Base-by-base conservation (phyloP, 2,113 vertebrate genomes). In the Tympanuchus pallidicinctus region DNA sequence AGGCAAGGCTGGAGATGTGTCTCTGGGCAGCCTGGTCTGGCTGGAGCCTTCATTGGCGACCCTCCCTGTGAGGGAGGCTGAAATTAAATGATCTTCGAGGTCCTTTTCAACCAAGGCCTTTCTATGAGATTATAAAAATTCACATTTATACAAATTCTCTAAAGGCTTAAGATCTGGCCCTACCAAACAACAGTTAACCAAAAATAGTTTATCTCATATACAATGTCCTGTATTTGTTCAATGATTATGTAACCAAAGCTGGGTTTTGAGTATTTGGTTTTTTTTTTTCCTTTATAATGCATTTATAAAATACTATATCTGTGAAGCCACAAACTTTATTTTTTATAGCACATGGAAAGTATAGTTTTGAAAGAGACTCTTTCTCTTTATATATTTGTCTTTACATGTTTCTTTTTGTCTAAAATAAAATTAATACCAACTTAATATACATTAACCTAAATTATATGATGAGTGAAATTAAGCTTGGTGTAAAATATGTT, bases 181-280 rank as follows among this genome's bases (percentile, higher is more conserved):
- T 56, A 43, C 69, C 11, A 82, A 87, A 77, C 9, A n/a, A 59
- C 50, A 60, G n/a, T 21, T 48, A 56, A 54, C 14, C 25, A 63
- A 63, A 87, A 65, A 45, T 7, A 40, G 15, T 38, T 64, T 71
- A 20, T 38, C 21, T 38, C 25, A 16, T 43, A 64, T 64, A 28
- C 2, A 2, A 6, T 50, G 32, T 20, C 4, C 6, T 43, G 7
- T 71, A 13, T 13, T 70, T 10, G 48, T 50, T 70, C 42, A 50
- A 21, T 59, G 22, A 70, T 17, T 12, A 40, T 21, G 8, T 71
- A 48, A 25, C n/a, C 14, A 25, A 38, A 30, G 6, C 16, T 4
- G 0, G 48, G 22, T 0, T 56, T 59, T 45, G 9, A 45, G 52
- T 34, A 5, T 11, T 52, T 5, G 5, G 4, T 3, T 2, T 17